Evolutionary conservation across 2,797 vertebrate genomes (phyloP).

Genomic region (Ataeniobius toweri): DNA sequence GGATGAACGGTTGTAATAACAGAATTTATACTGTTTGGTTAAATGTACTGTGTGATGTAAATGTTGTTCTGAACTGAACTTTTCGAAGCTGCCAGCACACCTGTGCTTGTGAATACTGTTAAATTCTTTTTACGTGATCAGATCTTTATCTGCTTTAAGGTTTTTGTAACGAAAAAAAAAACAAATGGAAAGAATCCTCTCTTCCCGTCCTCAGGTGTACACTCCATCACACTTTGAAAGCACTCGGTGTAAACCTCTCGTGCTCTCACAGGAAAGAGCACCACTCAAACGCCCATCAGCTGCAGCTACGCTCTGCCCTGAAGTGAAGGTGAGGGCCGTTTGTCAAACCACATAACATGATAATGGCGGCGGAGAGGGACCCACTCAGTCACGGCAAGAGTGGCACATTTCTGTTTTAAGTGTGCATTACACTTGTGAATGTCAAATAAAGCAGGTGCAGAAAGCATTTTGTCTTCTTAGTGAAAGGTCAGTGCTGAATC

Average conservation of each 20-base stretch:
- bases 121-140: conserved; percentile 14
- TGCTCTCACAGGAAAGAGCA: conserved; percentile 40
- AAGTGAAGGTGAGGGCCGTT: conserved; percentile 51
- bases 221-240: conserved; percentile 38
- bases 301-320: conserved; percentile 20
- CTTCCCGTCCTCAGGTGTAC: conserved; percentile 60
- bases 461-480: conserved; percentile 37
- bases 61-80: conserved; percentile 39
- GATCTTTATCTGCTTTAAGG: conserved; percentile 25
- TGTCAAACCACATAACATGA: conserved; percentile 51
- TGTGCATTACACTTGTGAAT: conserved; percentile 50
- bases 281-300: conserved; percentile 38
- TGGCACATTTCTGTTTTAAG: conserved; percentile 40
- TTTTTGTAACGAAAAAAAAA: background rate
- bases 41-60: conserved; percentile 51
- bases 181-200: conserved; percentile 41
- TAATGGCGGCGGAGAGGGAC: conserved; percentile 40
- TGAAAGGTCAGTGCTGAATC: conserved; percentile 35
- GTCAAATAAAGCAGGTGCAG: conserved; percentile 70
- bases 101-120: conserved; percentile 21
- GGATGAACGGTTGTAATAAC: conserved; percentile 32
- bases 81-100: conserved; percentile 48
- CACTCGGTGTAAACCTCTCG: conserved; percentile 40
- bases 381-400: conserved; percentile 27
- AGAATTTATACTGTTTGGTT: conserved; percentile 52